Evolutionary conservation across 1,140 invertebrate genomes (phyloP), one percentile per base, ranked within the genome.

Genomic region (Drosophila kurseongensis): DNA sequence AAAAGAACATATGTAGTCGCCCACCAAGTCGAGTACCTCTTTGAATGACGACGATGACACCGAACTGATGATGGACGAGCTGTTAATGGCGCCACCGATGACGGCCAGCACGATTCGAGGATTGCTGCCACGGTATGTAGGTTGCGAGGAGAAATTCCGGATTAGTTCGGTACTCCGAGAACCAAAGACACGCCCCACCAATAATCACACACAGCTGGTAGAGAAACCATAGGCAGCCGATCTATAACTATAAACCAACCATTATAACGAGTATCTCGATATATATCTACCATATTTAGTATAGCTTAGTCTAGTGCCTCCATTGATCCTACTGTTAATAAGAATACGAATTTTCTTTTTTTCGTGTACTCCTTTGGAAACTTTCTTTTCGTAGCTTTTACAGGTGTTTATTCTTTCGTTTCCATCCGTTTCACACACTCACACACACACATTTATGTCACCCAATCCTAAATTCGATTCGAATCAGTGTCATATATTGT

Each of bases 61-160:
- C 0, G 95, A 95, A 78, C 91, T 95, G 38, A 95, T 95, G 95
- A 95, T 95, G 95, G 95, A 95, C 71, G 95, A 95, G 77, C 93
- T 95, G 12, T 89, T 95, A 18, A 95, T 95, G 95, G 94, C 95
- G 14, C 95, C 95, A 3, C 95, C 95, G 0, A 95, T 95, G 61
- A 95, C 94, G 18, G 95, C 95, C 67, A 94, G 95, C 12, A 94
- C 94, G 4, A 93, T 95, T 27, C 92, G 95, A 50, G 95, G 95
- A 36, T 79, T 95, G 16, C 90, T 95, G 62, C 95, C 95, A 75
- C 93, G 95, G 93, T 94, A 91, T 82, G 91, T 86, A 14, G 32
- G 36, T 14, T 42, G 7, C 6, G 12, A n/a, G 29, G 32, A 32
- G 4, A 7, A 16, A 3, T 36, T 16, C n/a, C 14, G 14, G 35